These are phyloP conservation scores for Scaptomyza reducta DNA, from an alignment of 2,888 invertebrate genomes.

Conservation along the genomic window DNA sequence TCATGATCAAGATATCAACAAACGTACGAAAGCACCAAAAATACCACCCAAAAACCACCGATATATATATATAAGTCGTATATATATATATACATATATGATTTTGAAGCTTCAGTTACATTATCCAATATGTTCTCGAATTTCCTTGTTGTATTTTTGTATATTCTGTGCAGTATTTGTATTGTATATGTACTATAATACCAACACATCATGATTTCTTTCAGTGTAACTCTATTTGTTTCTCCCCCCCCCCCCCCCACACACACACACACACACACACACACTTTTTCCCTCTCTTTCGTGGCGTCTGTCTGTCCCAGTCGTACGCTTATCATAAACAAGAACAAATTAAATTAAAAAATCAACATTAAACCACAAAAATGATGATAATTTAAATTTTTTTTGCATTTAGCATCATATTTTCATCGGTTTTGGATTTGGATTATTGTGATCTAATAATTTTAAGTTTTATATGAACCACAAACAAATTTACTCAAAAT, in stretches of 20 bases:
- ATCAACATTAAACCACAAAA: not conserved
- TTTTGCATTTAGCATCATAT: constrained; percentile 50
- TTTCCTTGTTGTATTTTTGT: constrained; percentile 34
- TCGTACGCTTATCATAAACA: constrained; percentile 34
- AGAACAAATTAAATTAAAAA: constrained; percentile 12
- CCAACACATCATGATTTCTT: constrained; percentile 38
- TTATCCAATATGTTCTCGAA: constrained; percentile 19
- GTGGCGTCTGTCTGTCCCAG: constrained; percentile 14
- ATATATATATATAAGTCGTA: constrained; percentile 6
- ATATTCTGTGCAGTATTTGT: constrained; percentile 40
- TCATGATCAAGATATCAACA: constrained; percentile 12
- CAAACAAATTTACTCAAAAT: constrained; percentile 24
- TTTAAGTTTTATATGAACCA: constrained; percentile 46
- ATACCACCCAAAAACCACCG: not conserved
- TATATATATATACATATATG: not conserved
- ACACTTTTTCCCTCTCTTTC: not conserved
- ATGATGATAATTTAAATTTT: not conserved
- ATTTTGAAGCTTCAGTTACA: constrained; percentile 21
- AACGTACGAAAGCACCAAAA: constrained; percentile 7
- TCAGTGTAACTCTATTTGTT: constrained; percentile 38
- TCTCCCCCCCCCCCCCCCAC: constrained; percentile 3
- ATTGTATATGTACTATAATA: constrained; percentile 21
- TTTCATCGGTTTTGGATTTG: constrained; percentile 53
- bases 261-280: constrained; percentile 9
- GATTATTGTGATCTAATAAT: constrained; percentile 64